Percentiles rank a stretch among this genome's conserved stretches.
phyloP scores from a whole-genome alignment of 2,113 vertebrate species.

The Naja naja region DNA sequence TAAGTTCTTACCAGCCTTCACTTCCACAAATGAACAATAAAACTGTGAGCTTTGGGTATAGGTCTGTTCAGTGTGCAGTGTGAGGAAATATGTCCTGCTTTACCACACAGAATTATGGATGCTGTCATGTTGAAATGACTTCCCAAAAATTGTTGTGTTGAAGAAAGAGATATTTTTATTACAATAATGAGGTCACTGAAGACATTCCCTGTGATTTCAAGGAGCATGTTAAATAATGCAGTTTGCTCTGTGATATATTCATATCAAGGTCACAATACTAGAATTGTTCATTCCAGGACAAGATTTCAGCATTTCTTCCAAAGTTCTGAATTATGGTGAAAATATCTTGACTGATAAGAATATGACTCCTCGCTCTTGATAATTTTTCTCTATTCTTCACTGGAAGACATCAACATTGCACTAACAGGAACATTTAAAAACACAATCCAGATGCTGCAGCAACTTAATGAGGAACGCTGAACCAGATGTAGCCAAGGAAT shows the following conservation, averaged over 20 bases:
- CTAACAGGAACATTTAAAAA: neutral
- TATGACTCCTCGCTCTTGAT: neutral
- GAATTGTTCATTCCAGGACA: neutral
- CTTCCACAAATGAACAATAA: neutral
- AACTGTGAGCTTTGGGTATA: neutral
- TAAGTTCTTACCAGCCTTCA: neutral
- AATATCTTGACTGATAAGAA: neutral
- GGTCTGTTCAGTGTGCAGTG: neutral
- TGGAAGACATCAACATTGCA: neutral
- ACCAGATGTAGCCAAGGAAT: neutral
- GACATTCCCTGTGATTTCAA: neutral
- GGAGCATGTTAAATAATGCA: neutral
- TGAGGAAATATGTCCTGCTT: neutral
- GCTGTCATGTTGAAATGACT: neutral
- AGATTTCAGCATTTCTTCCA: neutral
- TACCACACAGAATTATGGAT: neutral
- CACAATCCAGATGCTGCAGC: neutral
- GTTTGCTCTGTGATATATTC: neutral
- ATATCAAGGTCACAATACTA: neutral
- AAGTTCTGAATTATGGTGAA: neutral
- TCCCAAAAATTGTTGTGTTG: neutral
- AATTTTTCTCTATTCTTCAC: neutral
- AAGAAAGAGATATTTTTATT: neutral
- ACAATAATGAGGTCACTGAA: neutral
- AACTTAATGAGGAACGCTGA: neutral